Base-by-base conservation (phyloP, 1,140 invertebrate genomes). In the Theocolax elegans region DNA sequence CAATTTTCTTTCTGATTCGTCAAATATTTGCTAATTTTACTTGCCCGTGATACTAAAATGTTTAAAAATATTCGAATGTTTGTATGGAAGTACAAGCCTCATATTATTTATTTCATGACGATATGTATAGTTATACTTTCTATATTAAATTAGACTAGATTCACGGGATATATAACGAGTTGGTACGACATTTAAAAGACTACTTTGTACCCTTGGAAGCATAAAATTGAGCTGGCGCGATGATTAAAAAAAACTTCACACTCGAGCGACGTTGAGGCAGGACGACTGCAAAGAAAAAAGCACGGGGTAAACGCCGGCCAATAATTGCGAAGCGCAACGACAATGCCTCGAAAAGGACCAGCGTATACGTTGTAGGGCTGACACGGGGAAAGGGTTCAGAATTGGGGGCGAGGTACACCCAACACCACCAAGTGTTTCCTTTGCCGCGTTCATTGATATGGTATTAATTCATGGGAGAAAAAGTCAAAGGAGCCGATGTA, bases 401-500 rank as follows among this genome's bases (percentile, higher is more conserved):
- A 25, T n/a, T 35, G 40, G 48, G 54, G 59, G 49, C 15, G 62
- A 38, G 40, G 51, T 25, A 6, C 4, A 35, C 31, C 10, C 31
- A 10, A 35, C 58, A 40, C 6, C 40, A 21, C 65, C 71, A 70
- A 71, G 58, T 72, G 63, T 71, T 72, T 75, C 58, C 75, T 79
- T 79, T 80, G 72, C 58, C 74, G 76, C 70, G 49, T 65, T 46
- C 73, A 78, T 80, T 78, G 76, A 80, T 80, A 75, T 72, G 77
- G 75, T 77, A 79, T 79, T 80, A 80, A 80, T 78, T 67, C 76
- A 65, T 74, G 75, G 73, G 73, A 67, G 71, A 65, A 72, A 74
- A 76, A 77, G 74, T 80, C 78, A 80, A 80, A 80, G 78, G 75
- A 75, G 70, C 71, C 69, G 49, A 48, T 71, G 19, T 56, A 10